Evolutionary conservation across 2,113 vertebrate species (phyloP).

Genomic region (Vanacampus margaritifer): DNA sequence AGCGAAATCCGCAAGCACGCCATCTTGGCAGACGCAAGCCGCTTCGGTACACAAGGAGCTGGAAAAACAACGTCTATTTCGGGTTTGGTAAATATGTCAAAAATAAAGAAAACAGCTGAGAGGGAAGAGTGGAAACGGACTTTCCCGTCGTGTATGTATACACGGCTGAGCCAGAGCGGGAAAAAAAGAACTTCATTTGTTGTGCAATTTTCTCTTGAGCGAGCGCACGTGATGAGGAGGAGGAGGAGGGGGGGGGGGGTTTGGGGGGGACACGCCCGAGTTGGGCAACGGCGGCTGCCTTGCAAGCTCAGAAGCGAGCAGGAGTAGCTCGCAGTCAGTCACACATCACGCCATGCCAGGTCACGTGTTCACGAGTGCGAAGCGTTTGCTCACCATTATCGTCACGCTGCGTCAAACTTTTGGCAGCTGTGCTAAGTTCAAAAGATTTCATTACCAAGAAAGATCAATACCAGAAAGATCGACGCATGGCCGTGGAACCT

Average conservation of each 20-base stretch:
- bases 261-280: conserved; percentile 42
- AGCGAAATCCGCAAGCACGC: conserved; percentile 31
- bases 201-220: conserved; percentile 34
- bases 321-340: conserved; percentile 34
- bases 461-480: too few relatives aligned
- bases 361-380: conserved; percentile 24
- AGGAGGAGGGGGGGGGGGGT: conserved; percentile 11
- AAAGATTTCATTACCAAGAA: too few relatives aligned
- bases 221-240: conserved; percentile 10
- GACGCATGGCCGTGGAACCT: too few relatives aligned
- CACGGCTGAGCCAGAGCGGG: conserved; percentile 16
- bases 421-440: too few relatives aligned
- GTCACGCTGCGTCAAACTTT: background rate
- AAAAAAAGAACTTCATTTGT: conserved; percentile 27
- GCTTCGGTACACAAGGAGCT: conserved; percentile 9
- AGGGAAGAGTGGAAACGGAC: conserved; percentile 31
- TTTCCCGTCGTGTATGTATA: conserved; percentile 28
- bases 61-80: conserved; percentile 50
- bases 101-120: conserved; percentile 26
- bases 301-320: conserved; percentile 30
- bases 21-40: conserved; percentile 21
- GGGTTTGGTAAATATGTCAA: conserved; percentile 31
- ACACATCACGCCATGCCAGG: conserved; percentile 31
- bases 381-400: too few relatives aligned
- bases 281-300: conserved; percentile 31